Conservation (phyloP, 2,888 invertebrate genomes). For the Taphrorychus bicolor region DNA sequence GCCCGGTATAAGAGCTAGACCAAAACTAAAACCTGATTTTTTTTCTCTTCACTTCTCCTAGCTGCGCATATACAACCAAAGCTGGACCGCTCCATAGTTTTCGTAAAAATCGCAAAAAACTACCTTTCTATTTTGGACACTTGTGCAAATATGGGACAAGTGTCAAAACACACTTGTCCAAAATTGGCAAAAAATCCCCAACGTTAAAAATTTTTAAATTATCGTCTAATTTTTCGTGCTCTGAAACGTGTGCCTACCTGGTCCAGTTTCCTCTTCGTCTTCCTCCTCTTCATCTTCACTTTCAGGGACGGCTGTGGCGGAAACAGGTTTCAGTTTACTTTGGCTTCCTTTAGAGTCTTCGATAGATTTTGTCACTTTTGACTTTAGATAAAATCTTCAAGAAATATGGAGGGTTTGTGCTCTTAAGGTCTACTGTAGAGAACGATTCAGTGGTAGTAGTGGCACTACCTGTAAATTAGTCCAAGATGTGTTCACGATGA, state of each 20-base stretch:
- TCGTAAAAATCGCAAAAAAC: too few relatives aligned
- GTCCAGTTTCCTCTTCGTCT: conserved; percentile 19
- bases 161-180: too few relatives aligned
- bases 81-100: too few relatives aligned
- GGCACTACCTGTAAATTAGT: conserved; percentile 21
- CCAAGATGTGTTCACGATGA: too few relatives aligned
- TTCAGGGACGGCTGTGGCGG: conserved; percentile 43
- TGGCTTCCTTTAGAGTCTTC: conserved; percentile 50
- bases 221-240: conserved; percentile 13
- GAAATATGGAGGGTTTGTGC: conserved; percentile 54
- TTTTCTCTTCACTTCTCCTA: too few relatives aligned
- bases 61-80: too few relatives aligned
- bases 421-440: conserved; percentile 40
- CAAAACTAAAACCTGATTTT: too few relatives aligned
- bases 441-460: conserved; percentile 42
- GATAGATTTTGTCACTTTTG: conserved; percentile 48
- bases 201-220: conserved; percentile 32
- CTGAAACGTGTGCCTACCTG: conserved; percentile 15
- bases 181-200: conserved; percentile 34
- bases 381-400: conserved; percentile 53
- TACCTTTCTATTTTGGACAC: too few relatives aligned
- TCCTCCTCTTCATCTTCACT: conserved; percentile 43
- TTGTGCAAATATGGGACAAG: too few relatives aligned
- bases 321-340: conserved; percentile 43
- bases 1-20: too few relatives aligned